These are phyloP conservation scores for Cantharis lateralis DNA, from an alignment of 2,888 invertebrate species.

Conservation along the genomic window DNA sequence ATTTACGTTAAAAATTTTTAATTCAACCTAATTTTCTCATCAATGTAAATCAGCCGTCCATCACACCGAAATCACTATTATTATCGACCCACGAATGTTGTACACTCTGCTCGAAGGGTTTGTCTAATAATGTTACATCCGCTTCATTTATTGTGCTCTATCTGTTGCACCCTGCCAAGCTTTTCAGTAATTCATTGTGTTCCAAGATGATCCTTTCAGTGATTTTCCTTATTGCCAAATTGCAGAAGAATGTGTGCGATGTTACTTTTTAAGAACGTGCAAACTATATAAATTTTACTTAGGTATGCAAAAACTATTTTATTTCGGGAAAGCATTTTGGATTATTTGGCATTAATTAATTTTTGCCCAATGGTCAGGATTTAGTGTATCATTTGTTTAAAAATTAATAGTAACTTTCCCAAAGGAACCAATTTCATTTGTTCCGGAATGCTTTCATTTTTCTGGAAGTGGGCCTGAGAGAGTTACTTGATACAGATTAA, in stretches of 20 bases:
- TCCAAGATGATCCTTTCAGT: neutral
- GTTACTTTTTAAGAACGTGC: neutral
- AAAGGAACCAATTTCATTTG: slow-evolving; percentile 55
- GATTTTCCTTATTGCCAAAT: neutral
- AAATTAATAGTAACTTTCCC: slow-evolving; percentile 52
- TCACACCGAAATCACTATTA: neutral
- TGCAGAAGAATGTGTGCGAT: neutral
- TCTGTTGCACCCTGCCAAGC: neutral
- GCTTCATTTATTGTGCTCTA: neutral
- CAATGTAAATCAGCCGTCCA: neutral
- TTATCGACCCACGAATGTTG: neutral
- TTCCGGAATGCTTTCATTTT: slow-evolving; percentile 56
- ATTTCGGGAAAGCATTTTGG: neutral
- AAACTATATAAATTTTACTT: neutral
- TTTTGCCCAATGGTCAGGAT: slow-evolving; percentile 20
- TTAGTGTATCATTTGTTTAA: slow-evolving; percentile 43
- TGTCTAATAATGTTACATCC: neutral
- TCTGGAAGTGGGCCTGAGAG: slow-evolving; percentile 55
- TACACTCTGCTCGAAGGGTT: neutral
- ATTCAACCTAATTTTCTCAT: neutral
- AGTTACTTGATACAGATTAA: slow-evolving; percentile 57
- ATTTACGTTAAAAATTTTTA: neutral
- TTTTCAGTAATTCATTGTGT: neutral
- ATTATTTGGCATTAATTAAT: neutral
- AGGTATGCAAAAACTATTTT: neutral